Conservation (phyloP, 2,888 invertebrate species). For the Rhorus exstirpatorius region DNA sequence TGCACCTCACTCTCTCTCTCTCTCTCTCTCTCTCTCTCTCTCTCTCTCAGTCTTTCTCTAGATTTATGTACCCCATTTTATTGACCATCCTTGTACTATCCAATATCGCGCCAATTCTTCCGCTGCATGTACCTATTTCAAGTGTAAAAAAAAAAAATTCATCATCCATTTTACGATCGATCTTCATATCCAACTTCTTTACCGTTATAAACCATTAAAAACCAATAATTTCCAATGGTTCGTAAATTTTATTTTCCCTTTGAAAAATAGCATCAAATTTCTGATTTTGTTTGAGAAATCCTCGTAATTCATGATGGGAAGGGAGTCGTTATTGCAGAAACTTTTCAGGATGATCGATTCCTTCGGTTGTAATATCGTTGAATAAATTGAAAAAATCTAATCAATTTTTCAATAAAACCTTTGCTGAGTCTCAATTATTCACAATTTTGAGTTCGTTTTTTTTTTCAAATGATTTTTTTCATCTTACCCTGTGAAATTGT, state of each 20-base stretch:
- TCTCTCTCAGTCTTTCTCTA: slow-evolving; percentile 10
- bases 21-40: slow-evolving; percentile 9
- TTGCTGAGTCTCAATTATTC: too few relatives aligned
- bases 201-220: too few relatives aligned
- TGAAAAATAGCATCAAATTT: not conserved
- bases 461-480: not conserved
- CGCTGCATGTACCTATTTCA: slow-evolving; percentile 27
- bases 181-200: not conserved
- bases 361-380: too few relatives aligned
- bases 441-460: too few relatives aligned
- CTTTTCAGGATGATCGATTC: too few relatives aligned
- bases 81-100: slow-evolving; percentile 20
- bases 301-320: too few relatives aligned
- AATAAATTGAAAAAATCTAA: too few relatives aligned
- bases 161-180: slow-evolving; percentile 1
- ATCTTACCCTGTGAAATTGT: not conserved
- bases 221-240: not conserved
- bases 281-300: too few relatives aligned
- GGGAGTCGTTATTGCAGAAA: too few relatives aligned
- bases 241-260: not conserved
- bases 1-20: slow-evolving; percentile 10
- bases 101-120: slow-evolving; percentile 35
- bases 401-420: too few relatives aligned
- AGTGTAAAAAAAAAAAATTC: slow-evolving; percentile 12
- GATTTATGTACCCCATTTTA: not conserved